Conservation (phyloP, 2,888 invertebrate species). For the Drosophila ochracea region DNA sequence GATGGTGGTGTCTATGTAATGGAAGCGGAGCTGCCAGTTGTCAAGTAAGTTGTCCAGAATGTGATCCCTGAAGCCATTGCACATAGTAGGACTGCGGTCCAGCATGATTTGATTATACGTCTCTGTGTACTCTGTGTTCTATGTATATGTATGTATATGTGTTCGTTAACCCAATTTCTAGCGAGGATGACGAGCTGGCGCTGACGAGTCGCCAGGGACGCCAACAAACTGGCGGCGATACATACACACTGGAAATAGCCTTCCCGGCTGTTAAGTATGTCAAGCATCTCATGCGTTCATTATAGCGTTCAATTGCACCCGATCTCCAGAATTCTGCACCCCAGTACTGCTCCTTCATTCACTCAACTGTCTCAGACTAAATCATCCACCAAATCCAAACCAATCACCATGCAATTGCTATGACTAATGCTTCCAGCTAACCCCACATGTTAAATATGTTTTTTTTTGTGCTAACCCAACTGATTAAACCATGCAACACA, state of each 20-base stretch:
- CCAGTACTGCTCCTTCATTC: slow-evolving; percentile 47
- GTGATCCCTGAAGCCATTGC: background rate
- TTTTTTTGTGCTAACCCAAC: slow-evolving; percentile 57
- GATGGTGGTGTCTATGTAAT: slow-evolving; percentile 93
- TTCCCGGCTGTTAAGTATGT: slow-evolving; percentile 97
- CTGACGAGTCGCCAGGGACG: slow-evolving; percentile 90
- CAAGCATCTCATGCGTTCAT: slow-evolving; percentile 41
- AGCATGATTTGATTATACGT: slow-evolving; percentile 49
- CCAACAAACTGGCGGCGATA: slow-evolving; percentile 91
- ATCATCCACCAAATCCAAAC: slow-evolving; percentile 26
- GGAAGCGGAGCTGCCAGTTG: slow-evolving; percentile 92
- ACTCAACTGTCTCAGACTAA: slow-evolving; percentile 61
- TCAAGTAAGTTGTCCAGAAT: slow-evolving; percentile 89
- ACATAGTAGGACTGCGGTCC: slow-evolving; percentile 2
- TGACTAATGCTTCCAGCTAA: slow-evolving; percentile 64
- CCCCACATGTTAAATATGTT: slow-evolving; percentile 32
- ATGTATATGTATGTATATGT: slow-evolving; percentile 60
- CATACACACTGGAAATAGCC: slow-evolving; percentile 95
- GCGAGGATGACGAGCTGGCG: slow-evolving; percentile 74
- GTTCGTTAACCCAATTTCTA: slow-evolving; percentile 80
- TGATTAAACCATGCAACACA: background rate
- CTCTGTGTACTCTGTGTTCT: slow-evolving; percentile 58
- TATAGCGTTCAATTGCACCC: slow-evolving; percentile 53
- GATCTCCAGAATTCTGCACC: slow-evolving; percentile 64
- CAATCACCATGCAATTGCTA: slow-evolving; percentile 26